Base-by-base conservation (phyloP, 1,140 invertebrate species). In the Drosophila athabasca region DNA sequence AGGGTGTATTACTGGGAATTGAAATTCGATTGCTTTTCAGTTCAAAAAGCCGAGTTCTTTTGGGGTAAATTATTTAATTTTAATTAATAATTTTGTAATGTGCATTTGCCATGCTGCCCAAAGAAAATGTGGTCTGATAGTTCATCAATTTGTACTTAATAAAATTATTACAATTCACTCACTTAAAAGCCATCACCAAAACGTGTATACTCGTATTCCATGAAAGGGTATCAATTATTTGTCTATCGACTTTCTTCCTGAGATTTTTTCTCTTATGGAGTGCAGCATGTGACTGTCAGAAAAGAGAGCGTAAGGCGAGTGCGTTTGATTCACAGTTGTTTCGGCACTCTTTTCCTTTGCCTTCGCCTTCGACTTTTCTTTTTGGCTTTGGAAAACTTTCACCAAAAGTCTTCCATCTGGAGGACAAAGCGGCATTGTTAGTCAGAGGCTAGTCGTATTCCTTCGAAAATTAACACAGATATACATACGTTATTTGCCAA, bases 271-370 rank as follows among this genome's bases (percentile, higher is more conserved):
- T 71, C 57, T 73, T 73, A 26, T 64, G 46, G 35, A 43, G 55
- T 82, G 79, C 60, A 81, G 79, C 60, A 81, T 79, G 60, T 81
- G 79, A 82, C 68, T 82, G 78, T 46, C 54, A 44, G 73, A 53
- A 57, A 62, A 57, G 55, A 3, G 11, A 29, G 26, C 7, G 53
- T 64, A 5, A 35, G 45, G 29, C 24, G 62, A 52, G 46, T 58
- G 61, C 70, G 66, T 59, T 60, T 49, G 48, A 70, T 62, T 50
- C 41, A 31, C 43, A 66, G 64, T 69, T 67, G 66, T 87, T 78
- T 73, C 44, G 19, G 65, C 60, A 69, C 62, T 50, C 4, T 50
- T 85, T 85, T 68, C 51, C 50, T 62, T 65, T 70, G 52, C 48
- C 17, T 49, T 5, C 5, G 24, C 24, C 24, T 19, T 19, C 17